Base-by-base conservation (phyloP, 2,113 vertebrate genomes). In the Labeo catla region DNA sequence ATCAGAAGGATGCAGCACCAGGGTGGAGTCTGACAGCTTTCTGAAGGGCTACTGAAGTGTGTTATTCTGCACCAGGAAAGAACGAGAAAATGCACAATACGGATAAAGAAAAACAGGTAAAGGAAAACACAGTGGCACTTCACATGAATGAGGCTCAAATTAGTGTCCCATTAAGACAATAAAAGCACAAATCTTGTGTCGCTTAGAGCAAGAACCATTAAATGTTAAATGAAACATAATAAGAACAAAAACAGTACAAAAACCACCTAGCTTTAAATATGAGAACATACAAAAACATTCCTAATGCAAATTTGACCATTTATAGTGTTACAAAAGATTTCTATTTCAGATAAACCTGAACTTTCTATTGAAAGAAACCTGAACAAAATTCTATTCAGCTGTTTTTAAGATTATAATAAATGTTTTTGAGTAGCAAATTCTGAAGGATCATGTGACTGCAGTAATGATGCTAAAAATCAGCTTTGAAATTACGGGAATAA, bases 71-170 rank as follows among this genome's bases (percentile, higher is more conserved):
- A 19, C 34, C 34, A 52, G 8, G 16, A 34, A 9, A 76, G 43
- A 72, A 19, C 1, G 43, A 28, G 65, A 21, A 86, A 39, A 83
- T 81, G 73, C 47, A 79, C 57, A 89, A 84, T 52, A 84, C 45
- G 45, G 47, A 66, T 81, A 59, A 87, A 78, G 83, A 88, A 88
- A 89, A 83, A 89, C 84, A 89, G 87, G 5, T 66, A 10, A 66
- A 66, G 28, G 10, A 70, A 39, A 39, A 66, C 28, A 66, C 63
- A 66, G 6, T 45, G 8, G 43, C 36, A n/a, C 9, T 73, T 72
- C 45, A 43, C 13, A 68, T 4, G 34, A 68, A 68, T 16, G 34
- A 0, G 65, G 65, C 34, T 16, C 70, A 61, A 61, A 61, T n/a
- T 7, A n/a, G 57, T 61, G 21, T 61, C 57, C 21, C 8, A 61